Evolutionary conservation across 1,140 invertebrate genomes (phyloP).

Genomic region (Neocloeon triangulifer): DNA sequence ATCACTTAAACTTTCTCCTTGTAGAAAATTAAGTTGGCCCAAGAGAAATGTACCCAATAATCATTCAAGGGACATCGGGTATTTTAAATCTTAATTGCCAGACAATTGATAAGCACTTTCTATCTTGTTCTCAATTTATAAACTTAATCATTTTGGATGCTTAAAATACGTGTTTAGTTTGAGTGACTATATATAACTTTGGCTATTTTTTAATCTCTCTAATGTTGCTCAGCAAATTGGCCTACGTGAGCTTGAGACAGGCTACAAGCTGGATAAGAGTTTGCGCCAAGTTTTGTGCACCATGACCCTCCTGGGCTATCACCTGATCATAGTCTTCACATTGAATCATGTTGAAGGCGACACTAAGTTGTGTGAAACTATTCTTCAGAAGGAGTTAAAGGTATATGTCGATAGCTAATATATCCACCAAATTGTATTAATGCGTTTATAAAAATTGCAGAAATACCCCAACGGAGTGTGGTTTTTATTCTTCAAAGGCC

Average conservation of each 20-base stretch:
- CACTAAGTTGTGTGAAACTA: slow-evolving; percentile 43
- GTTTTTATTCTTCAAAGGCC: slow-evolving; percentile 78
- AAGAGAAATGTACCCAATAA: too few relatives aligned
- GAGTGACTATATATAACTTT: too few relatives aligned
- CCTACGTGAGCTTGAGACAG: slow-evolving; percentile 45
- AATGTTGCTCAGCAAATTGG: slow-evolving; percentile 52
- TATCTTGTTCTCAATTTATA: too few relatives aligned
- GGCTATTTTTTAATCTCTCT: too few relatives aligned
- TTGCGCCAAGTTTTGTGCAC: slow-evolving; percentile 67
- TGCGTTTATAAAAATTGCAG: slow-evolving; percentile 13
- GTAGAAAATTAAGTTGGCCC: too few relatives aligned
- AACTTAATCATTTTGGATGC: too few relatives aligned
- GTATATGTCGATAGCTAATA: slow-evolving; percentile 16
- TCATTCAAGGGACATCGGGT: too few relatives aligned
- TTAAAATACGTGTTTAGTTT: too few relatives aligned
- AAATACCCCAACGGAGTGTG: slow-evolving; percentile 67
- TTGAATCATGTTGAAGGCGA: slow-evolving; percentile 60
- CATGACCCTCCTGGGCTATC: slow-evolving; percentile 59
- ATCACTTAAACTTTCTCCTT: too few relatives aligned
- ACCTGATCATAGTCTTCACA: slow-evolving; percentile 64
- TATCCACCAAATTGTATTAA: background rate
- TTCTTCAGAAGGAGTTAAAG: slow-evolving; percentile 44
- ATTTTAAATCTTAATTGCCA: too few relatives aligned
- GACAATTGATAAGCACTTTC: too few relatives aligned
- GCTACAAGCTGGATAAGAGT: slow-evolving; percentile 40